Base-by-base conservation (phyloP, 2,113 vertebrate genomes). In the Lophius piscatorius region DNA sequence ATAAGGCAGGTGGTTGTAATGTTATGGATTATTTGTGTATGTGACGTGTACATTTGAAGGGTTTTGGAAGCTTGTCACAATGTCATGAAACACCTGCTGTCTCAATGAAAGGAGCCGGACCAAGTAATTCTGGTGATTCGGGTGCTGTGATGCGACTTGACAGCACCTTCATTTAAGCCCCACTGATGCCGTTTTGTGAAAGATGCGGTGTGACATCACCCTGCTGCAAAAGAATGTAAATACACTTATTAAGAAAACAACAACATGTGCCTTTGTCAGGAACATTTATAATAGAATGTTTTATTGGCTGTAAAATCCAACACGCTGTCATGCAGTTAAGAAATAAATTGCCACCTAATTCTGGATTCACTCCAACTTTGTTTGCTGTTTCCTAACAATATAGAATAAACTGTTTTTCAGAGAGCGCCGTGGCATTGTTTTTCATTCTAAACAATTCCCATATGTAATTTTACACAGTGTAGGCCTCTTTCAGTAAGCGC, bases 371-470 rank as follows among this genome's bases (percentile, higher is more conserved):
- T 78, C 31, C 11, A 46, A 65, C 74, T 72, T 59, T 83, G 78
- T 83, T 87, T 84, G 70, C 48, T 47, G 68, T 76, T 76, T 64
- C 65, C 52, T 74, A 84, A 82, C 78, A 74, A 56, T 64, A 74
- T 61, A 81, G 78, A 76, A 68, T 66, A 84, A 87, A 84, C 73
- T 75, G 72, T 76, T 82, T 76, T 70, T 77, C 70, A 57, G 70
- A 41, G 63, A 74, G 54, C 31, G 57, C 67, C 79, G 46, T 65
- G 44, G 52, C 74, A 74, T 69, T 79, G 76, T 83, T 81, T 87
- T 81, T 80, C 80, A 84, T 84, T 82, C 61, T 24, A 55, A 71
- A 76, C 72, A 81, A 82, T 83, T 84, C 80, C 83, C 81, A 41
- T 17, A 80, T 69, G 81, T 66, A 81, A 78, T 83, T 68, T 63